phyloP scores from a whole-genome alignment of 1,140 invertebrate genomes.

The Lasioglossum baleicum region DNA sequence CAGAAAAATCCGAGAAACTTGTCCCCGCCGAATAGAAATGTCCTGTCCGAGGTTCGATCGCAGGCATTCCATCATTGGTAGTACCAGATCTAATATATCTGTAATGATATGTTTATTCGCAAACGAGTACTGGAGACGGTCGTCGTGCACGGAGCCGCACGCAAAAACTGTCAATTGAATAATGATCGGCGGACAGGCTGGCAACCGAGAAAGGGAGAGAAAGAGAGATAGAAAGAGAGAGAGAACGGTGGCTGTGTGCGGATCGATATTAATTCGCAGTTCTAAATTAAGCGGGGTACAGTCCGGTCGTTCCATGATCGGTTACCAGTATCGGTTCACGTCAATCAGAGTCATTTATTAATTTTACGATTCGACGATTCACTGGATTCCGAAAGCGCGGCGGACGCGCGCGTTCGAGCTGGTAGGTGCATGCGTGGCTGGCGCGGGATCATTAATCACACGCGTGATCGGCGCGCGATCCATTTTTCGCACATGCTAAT shows the following conservation, averaged over 20 bases:
- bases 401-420: neutral
- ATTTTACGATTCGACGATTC: conserved; percentile 64
- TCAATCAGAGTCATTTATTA: conserved; percentile 61
- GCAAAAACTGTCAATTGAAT: conserved; percentile 20
- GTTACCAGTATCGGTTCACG: conserved; percentile 44
- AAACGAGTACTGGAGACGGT: conserved; percentile 2
- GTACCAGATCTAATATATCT: conserved; percentile 17
- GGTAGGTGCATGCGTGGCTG: neutral
- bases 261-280: conserved; percentile 40
- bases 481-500: conserved; percentile 66
- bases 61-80: neutral
- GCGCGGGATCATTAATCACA: conserved; percentile 58
- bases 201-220: neutral
- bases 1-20: neutral
- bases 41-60: neutral
- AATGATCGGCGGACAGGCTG: conserved; percentile 31
- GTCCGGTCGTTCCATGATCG: conserved; percentile 32
- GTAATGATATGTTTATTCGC: conserved; percentile 24
- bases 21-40: neutral
- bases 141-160: neutral
- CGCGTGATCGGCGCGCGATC: conserved; percentile 51
- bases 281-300: conserved; percentile 34
- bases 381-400: conserved; percentile 41
- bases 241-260: neutral
- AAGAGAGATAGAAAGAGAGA: no score